These are phyloP conservation scores for Terebella lapidaria DNA, from an alignment of 2,888 invertebrate species.

Conservation along the genomic window DNA sequence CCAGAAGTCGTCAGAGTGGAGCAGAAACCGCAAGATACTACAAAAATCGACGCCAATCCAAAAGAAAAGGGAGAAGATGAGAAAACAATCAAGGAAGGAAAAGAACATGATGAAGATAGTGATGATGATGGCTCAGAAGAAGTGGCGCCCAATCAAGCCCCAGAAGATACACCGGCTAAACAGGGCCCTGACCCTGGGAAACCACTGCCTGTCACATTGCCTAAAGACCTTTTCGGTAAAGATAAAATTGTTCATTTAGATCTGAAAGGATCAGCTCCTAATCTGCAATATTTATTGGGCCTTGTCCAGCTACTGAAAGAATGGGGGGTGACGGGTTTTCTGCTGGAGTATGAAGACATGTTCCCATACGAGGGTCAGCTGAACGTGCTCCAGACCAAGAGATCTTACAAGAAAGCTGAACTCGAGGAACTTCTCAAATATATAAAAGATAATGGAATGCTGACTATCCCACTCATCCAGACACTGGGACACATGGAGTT, in stretches of 20 bases:
- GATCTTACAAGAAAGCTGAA: not conserved
- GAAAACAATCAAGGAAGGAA: too few relatives aligned
- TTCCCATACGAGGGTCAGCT: not conserved
- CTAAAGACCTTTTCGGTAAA: too few relatives aligned
- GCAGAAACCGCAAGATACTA: too few relatives aligned
- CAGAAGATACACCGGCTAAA: too few relatives aligned
- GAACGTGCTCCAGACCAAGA: not conserved
- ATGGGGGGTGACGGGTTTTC: not conserved
- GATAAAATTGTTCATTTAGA: not conserved
- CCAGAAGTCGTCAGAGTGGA: too few relatives aligned
- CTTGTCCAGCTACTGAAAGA: not conserved
- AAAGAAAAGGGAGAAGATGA: too few relatives aligned
- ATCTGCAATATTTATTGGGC: not conserved
- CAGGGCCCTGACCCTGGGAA: too few relatives aligned
- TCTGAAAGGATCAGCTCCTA: not conserved
- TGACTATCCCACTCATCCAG: not conserved
- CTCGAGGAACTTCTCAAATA: not conserved
- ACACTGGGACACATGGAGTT: conserved; percentile 1
- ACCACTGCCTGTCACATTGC: too few relatives aligned
- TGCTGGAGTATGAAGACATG: conserved; percentile 2
- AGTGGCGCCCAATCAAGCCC: too few relatives aligned
- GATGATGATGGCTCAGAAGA: too few relatives aligned
- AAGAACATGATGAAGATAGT: too few relatives aligned
- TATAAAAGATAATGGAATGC: not conserved
- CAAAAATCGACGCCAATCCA: too few relatives aligned